Conservation (phyloP, 2,888 invertebrate genomes). For the Vesta saturnalis region DNA sequence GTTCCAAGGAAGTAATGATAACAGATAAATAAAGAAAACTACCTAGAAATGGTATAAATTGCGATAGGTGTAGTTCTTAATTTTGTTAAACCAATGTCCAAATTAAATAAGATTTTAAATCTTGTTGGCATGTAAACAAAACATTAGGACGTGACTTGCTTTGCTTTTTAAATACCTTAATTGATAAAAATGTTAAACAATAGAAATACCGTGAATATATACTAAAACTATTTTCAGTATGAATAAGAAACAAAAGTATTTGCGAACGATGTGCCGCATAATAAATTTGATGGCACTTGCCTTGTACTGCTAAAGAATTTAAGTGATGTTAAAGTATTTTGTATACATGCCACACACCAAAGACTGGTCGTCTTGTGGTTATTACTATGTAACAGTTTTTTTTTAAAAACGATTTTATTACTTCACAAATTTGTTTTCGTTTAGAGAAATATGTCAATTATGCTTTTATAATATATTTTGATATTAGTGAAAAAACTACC, state of each 20-base stretch:
- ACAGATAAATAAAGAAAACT: too few species aligned
- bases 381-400: slow-evolving; percentile 20
- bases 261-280: slow-evolving; percentile 51
- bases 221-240: slow-evolving; percentile 14
- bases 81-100: too few species aligned
- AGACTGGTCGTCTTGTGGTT: slow-evolving; percentile 28
- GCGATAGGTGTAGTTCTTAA: too few species aligned
- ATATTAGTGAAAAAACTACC: background rate
- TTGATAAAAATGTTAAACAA: too few species aligned
- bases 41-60: too few species aligned
- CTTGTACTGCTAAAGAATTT: slow-evolving; percentile 35
- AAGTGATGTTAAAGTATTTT: slow-evolving; percentile 17
- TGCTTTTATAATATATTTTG: background rate
- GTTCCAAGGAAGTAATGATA: too few species aligned
- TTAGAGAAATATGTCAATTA: slow-evolving; percentile 8
- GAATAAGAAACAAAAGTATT: slow-evolving; percentile 47
- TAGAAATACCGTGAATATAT: background rate
- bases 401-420: slow-evolving; percentile 7
- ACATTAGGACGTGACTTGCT: too few species aligned
- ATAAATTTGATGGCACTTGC: slow-evolving; percentile 52
- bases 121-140: too few species aligned
- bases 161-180: too few species aligned
- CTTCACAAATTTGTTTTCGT: slow-evolving; percentile 3
- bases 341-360: slow-evolving; percentile 24
- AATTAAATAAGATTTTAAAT: too few species aligned